Evolutionary conservation across 2,797 vertebrate genomes (phyloP).

Genomic region (Sciaenops ocellatus): DNA sequence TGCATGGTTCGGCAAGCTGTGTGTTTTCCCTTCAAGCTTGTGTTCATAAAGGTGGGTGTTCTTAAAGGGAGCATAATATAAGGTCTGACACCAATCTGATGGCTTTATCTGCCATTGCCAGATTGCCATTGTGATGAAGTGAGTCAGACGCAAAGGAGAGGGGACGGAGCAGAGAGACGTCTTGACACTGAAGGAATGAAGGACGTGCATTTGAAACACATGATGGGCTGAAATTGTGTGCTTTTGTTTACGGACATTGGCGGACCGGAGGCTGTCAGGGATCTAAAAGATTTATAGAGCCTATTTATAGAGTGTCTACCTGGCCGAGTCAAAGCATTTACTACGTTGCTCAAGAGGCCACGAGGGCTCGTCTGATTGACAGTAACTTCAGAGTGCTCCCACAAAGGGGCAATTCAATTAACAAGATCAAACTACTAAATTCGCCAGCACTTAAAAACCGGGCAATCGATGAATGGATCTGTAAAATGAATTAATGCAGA

Average conservation of each 20-base stretch:
- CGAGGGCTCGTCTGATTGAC: slow-evolving; percentile 28
- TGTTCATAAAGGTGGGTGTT: slow-evolving; percentile 25
- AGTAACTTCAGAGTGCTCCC: slow-evolving; percentile 28
- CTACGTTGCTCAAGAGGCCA: slow-evolving; percentile 42
- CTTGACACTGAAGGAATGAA: slow-evolving; percentile 29
- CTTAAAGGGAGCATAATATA: slow-evolving; percentile 27
- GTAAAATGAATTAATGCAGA: slow-evolving; percentile 54
- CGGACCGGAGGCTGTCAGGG: slow-evolving; percentile 40
- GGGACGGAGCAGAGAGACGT: slow-evolving; percentile 9
- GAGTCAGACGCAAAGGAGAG: slow-evolving; percentile 37
- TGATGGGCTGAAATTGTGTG: slow-evolving; percentile 24
- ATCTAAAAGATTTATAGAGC: slow-evolving; percentile 60
- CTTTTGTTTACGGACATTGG: slow-evolving; percentile 57
- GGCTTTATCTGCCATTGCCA: slow-evolving; percentile 49
- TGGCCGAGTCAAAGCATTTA: slow-evolving; percentile 58
- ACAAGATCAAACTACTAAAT: slow-evolving; percentile 44
- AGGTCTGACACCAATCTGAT: slow-evolving; percentile 43
- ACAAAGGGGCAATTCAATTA: slow-evolving; percentile 65
- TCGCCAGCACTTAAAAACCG: slow-evolving; percentile 47
- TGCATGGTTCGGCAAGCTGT: not conserved
- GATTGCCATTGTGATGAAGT: slow-evolving; percentile 44
- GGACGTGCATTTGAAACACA: slow-evolving; percentile 46
- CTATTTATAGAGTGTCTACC: slow-evolving; percentile 70
- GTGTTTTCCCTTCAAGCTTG: slow-evolving; percentile 38
- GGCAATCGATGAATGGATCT: slow-evolving; percentile 44